phyloP scores from a whole-genome alignment of 2,888 invertebrate species.

The Drosophila yooni region DNA sequence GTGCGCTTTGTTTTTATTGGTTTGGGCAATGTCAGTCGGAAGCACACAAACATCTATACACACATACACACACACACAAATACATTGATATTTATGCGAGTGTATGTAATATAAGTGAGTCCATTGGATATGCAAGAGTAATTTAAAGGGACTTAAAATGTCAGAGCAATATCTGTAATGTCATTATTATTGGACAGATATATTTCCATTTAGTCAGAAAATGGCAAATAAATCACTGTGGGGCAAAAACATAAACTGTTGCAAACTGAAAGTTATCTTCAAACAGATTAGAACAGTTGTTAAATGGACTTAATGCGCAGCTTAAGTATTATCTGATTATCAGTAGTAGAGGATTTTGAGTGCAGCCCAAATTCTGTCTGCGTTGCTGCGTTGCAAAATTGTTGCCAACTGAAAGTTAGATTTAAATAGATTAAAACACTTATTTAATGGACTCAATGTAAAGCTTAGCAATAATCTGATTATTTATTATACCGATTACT shows the following conservation, averaged over 20 bases:
- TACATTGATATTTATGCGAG: background rate
- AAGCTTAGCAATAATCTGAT: background rate
- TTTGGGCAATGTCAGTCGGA: constrained; percentile 46
- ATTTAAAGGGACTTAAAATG: constrained; percentile 21
- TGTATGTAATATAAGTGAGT: constrained; percentile 25
- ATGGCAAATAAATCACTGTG: background rate
- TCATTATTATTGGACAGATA: constrained; percentile 35
- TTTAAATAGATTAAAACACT: background rate
- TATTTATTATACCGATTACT: background rate
- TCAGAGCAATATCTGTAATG: constrained; percentile 45
- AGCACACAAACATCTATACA: constrained; percentile 1
- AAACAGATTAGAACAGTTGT: background rate
- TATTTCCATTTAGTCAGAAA: constrained; percentile 2
- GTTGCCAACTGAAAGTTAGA: background rate
- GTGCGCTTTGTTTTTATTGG: constrained; percentile 67
- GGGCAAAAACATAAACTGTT: background rate
- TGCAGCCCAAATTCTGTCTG: background rate
- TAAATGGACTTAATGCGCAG: background rate
- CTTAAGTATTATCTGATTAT: background rate
- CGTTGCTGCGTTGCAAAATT: background rate
- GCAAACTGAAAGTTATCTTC: background rate
- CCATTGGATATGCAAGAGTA: constrained; percentile 16
- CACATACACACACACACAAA: constrained; percentile 9
- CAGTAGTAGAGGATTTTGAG: no score
- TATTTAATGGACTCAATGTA: background rate